Evolutionary conservation across 2,113 vertebrate species (phyloP).

Genomic region (Fregetta grallaria): DNA sequence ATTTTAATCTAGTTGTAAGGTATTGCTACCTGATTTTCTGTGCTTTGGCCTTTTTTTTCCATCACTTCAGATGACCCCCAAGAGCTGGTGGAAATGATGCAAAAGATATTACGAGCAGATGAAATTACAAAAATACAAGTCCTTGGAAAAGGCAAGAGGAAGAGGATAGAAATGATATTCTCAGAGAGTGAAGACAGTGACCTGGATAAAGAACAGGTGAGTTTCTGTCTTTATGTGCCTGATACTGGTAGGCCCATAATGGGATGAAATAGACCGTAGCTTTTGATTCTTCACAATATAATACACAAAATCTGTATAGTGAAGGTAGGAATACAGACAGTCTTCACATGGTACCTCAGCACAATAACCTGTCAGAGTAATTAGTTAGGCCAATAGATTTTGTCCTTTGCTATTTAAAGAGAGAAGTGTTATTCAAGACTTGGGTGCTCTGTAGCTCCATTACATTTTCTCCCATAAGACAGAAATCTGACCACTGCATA

Average conservation of each 20-base stretch:
- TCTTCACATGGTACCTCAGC: not conserved
- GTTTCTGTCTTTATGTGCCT: not conserved
- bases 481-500: not conserved
- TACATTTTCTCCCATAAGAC: not conserved
- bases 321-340: not conserved
- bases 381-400: not conserved
- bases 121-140: constrained; percentile 67
- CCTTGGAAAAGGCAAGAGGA: constrained; percentile 74
- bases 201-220: constrained; percentile 65
- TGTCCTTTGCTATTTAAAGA: not conserved
- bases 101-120: constrained; percentile 67
- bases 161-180: constrained; percentile 72
- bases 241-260: not conserved
- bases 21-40: not conserved
- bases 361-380: not conserved
- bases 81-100: constrained; percentile 70
- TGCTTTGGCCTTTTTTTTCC: constrained; percentile 15
- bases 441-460: not conserved
- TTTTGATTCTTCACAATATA: not conserved
- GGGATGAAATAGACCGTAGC: not conserved
- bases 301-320: not conserved
- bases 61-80: constrained; percentile 52
- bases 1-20: not conserved
- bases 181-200: constrained; percentile 70
- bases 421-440: not conserved